These are phyloP conservation scores for Paratilapia polleni DNA, from an alignment of 2,113 vertebrate genomes.

Conservation along the genomic window DNA sequence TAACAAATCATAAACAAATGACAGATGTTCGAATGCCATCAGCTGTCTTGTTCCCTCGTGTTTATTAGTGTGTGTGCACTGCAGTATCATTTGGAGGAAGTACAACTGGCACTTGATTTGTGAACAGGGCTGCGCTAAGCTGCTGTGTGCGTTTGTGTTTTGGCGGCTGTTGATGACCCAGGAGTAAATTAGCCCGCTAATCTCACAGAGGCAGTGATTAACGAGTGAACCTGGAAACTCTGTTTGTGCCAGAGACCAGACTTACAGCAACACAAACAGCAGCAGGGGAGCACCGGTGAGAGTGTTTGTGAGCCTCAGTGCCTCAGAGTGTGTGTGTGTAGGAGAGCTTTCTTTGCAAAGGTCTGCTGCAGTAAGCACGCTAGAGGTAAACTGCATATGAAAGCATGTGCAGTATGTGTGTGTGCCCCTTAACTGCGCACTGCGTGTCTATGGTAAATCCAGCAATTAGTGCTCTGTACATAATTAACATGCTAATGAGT, in stretches of 20 bases:
- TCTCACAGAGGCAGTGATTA: slow-evolving; percentile 79
- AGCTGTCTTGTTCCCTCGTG: background rate
- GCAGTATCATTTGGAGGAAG: slow-evolving; percentile 57
- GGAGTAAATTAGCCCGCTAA: slow-evolving; percentile 81
- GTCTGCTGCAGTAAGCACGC: slow-evolving; percentile 48
- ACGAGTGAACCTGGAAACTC: slow-evolving; percentile 68
- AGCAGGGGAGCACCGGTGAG: slow-evolving; percentile 52
- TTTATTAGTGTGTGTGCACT: slow-evolving; percentile 38
- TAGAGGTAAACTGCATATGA: slow-evolving; percentile 49
- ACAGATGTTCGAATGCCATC: slow-evolving; percentile 16
- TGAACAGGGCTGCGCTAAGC: slow-evolving; percentile 43
- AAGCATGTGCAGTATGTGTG: slow-evolving; percentile 34
- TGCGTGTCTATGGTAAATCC: slow-evolving; percentile 74
- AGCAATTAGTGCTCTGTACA: slow-evolving; percentile 82
- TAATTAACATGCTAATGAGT: slow-evolving; percentile 88
- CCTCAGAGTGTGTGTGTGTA: background rate
- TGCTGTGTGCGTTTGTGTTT: slow-evolving; percentile 50
- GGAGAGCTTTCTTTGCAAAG: slow-evolving; percentile 13
- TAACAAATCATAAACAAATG: background rate
- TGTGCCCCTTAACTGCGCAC: slow-evolving; percentile 58
- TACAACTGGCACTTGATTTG: slow-evolving; percentile 65
- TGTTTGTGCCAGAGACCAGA: slow-evolving; percentile 68
- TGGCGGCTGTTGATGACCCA: slow-evolving; percentile 74
- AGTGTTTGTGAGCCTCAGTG: background rate
- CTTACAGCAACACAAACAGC: slow-evolving; percentile 77